Percentiles rank a stretch among this genome's conserved stretches.
phyloP scores from a whole-genome alignment of 2,113 vertebrate genomes.

The Erpornis zantholeuca region DNA sequence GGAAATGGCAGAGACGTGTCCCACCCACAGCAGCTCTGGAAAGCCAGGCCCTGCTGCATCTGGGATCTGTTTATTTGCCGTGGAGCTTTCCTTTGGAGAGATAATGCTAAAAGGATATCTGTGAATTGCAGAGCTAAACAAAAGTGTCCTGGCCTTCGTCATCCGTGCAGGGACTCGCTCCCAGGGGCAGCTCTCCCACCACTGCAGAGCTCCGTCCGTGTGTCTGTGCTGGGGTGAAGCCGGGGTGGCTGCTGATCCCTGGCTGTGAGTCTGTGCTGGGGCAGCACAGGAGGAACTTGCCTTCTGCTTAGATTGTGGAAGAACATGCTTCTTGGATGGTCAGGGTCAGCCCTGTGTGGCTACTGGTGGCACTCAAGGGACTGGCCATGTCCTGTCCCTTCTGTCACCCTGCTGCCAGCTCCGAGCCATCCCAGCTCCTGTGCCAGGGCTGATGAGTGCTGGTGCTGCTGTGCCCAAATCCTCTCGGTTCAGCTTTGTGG shows the following conservation, averaged over 20 bases:
- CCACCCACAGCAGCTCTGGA: not conserved
- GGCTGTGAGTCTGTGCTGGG: not conserved
- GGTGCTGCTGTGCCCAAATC: not conserved
- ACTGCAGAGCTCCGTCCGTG: not conserved
- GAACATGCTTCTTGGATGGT: not conserved
- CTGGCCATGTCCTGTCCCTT: not conserved
- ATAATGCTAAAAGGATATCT: not conserved
- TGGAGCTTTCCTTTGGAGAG: not conserved
- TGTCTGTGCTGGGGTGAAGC: accelerated
- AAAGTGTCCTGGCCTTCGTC: slow-evolving; percentile 12
- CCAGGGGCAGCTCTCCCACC: not conserved
- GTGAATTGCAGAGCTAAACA: not conserved
- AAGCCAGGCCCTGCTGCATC: not conserved
- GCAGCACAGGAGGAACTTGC: not conserved
- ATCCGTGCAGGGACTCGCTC: not conserved
- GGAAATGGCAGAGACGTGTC: not conserved
- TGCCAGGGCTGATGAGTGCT: not conserved
- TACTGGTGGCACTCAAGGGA: not conserved
- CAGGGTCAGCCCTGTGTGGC: not conserved
- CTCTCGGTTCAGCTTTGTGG: not conserved
- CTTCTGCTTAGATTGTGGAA: not conserved
- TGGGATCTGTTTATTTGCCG: slow-evolving; percentile 1
- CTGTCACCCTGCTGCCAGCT: not conserved
- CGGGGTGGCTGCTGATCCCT: not conserved
- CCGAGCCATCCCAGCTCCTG: not conserved